A percentile compares a stretch with the other conserved stretches of the same genome.
phyloP scores from a whole-genome alignment of 2,888 invertebrate species.

The Fragum sueziense region DNA sequence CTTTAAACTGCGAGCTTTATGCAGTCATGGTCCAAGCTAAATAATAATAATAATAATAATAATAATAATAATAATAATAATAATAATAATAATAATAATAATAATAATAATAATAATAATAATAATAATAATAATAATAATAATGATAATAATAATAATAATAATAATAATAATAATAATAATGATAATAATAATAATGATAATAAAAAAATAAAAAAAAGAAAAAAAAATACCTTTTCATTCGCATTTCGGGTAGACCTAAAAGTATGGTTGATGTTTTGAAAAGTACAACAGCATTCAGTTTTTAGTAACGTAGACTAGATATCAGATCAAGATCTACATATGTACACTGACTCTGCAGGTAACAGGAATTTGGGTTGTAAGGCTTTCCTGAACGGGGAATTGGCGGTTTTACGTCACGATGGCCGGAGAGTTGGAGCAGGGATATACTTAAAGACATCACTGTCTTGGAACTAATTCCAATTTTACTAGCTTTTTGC shows the following conservation, averaged over 20 bases:
- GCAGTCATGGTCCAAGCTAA: not conserved
- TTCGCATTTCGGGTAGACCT: not conserved
- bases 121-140: too few species aligned
- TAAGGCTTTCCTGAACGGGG: not conserved
- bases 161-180: too few species aligned
- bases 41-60: too few species aligned
- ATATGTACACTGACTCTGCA: not conserved
- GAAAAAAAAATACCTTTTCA: not conserved
- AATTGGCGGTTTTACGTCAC: not conserved
- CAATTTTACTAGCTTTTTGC: not conserved
- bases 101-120: too few species aligned
- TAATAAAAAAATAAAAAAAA: too few species aligned
- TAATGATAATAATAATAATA: too few species aligned
- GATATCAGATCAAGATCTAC: not conserved
- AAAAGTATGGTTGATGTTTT: not conserved
- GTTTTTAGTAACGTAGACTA: not conserved
- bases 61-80: too few species aligned
- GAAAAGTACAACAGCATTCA: not conserved
- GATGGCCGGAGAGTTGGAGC: constrained; percentile 1
- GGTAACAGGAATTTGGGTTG: not conserved
- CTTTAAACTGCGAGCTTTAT: not conserved
- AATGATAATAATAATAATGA: too few species aligned
- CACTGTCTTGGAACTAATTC: not conserved
- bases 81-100: too few species aligned
- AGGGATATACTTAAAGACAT: not conserved